phyloP scores from a whole-genome alignment of 2,113 vertebrate species.

The Notechis scutatus region DNA sequence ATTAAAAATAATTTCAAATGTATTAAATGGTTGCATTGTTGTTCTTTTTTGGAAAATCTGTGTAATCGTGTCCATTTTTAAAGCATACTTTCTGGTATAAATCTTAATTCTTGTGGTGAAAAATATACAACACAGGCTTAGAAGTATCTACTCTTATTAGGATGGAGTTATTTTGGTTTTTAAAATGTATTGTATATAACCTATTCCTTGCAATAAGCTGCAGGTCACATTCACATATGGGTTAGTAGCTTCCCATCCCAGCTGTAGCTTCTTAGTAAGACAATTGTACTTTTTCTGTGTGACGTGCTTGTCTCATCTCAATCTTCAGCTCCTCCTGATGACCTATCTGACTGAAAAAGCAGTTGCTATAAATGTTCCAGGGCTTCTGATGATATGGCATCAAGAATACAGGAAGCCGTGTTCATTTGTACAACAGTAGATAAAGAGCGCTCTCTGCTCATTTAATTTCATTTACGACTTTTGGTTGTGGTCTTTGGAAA shows the following conservation, averaged over 20 bases:
- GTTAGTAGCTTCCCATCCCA: background rate
- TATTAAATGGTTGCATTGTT: background rate
- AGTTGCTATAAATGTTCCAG: background rate
- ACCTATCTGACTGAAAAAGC: background rate
- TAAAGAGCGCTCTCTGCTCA: background rate
- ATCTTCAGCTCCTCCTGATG: background rate
- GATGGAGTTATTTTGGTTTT: background rate
- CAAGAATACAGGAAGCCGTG: background rate
- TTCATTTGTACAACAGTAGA: background rate
- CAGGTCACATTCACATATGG: background rate
- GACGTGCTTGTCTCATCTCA: background rate
- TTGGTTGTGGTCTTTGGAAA: background rate
- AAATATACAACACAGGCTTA: background rate
- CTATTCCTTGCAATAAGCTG: background rate
- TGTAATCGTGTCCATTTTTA: background rate
- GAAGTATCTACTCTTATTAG: background rate
- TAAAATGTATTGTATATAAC: background rate
- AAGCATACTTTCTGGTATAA: slow-evolving; percentile 39
- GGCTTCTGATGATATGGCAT: background rate
- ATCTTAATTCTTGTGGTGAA: slow-evolving; percentile 54
- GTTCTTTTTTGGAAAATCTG: background rate
- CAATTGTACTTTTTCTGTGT: background rate
- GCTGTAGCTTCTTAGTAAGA: background rate
- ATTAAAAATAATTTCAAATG: background rate
- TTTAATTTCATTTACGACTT: background rate